phyloP scores from a whole-genome alignment of 2,888 invertebrate genomes.

The Drosophila phalerata region DNA sequence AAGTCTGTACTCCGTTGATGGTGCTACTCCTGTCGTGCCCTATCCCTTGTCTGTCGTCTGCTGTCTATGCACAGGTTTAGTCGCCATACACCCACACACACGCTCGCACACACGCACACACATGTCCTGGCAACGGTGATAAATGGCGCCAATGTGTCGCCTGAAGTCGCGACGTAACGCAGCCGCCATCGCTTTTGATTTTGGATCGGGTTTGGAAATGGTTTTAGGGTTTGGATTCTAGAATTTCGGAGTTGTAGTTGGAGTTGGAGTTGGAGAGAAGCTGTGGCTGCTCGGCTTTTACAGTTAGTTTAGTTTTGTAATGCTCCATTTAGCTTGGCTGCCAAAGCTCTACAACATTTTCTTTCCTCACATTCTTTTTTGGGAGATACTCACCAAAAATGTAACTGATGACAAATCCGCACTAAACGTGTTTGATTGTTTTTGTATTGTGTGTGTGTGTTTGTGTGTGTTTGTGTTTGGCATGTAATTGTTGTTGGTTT shows the following conservation, averaged over 20 bases:
- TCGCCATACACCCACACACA: constrained; percentile 47
- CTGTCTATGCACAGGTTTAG: constrained; percentile 74
- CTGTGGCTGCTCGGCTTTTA: constrained; percentile 66
- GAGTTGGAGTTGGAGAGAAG: background rate
- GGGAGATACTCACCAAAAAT: constrained; percentile 14
- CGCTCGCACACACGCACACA: constrained; percentile 27
- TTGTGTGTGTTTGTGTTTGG: constrained; percentile 28
- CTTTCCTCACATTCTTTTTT: constrained; percentile 11
- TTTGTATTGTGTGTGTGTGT: constrained; percentile 23
- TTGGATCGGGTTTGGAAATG: constrained; percentile 16
- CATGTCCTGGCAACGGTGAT: constrained; percentile 80
- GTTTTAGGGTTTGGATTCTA: constrained; percentile 6
- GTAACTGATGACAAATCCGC: constrained; percentile 72
- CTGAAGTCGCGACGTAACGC: constrained; percentile 77
- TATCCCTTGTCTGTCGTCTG: constrained; percentile 29
- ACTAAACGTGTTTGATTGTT: constrained; percentile 77
- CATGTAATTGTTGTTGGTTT: constrained; percentile 61
- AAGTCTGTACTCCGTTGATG: constrained; percentile 43
- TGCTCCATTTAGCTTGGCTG: constrained; percentile 68
- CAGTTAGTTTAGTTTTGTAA: constrained; percentile 73
- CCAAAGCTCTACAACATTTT: constrained; percentile 10
- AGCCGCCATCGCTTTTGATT: constrained; percentile 59
- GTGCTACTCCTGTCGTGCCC: constrained; percentile 32
- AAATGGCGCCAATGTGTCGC: constrained; percentile 85
- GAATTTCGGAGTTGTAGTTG: background rate